Evolutionary conservation across 2,797 vertebrate genomes (phyloP).

Genomic region (Argentina silus): DNA sequence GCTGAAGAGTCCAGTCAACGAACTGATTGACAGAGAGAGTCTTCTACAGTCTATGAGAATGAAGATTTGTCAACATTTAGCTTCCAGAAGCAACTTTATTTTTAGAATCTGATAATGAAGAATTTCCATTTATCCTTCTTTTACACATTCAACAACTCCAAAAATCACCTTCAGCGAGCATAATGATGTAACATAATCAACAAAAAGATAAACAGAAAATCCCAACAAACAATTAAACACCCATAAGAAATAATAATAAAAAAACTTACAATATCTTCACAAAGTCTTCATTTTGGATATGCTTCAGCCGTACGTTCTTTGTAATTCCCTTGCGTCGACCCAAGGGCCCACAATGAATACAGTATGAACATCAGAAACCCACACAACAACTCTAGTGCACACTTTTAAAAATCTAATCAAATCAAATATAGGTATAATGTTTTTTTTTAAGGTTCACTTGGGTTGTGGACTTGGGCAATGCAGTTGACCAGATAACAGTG

Average conservation of each 20-base stretch:
- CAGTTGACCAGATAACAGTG: neutral
- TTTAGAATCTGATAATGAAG: neutral
- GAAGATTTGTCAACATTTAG: neutral
- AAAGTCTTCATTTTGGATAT: neutral
- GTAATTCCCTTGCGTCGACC: neutral
- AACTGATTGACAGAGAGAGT: no score
- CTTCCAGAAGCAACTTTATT: neutral
- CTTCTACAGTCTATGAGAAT: no score
- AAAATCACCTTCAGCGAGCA: neutral
- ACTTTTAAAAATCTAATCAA: neutral
- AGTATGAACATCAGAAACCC: neutral
- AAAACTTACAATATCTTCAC: neutral
- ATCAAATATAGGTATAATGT: slow-evolving; percentile 6
- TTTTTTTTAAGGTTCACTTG: slow-evolving; percentile 1
- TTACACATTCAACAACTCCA: neutral
- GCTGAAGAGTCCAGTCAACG: neutral
- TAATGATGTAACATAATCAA: neutral
- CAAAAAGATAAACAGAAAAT: neutral
- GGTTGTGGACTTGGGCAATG: neutral
- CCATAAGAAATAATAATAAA: neutral
- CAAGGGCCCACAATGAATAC: neutral
- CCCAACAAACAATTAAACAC: neutral
- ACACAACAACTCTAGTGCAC: neutral
- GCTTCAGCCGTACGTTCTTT: neutral
- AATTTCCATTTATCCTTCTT: neutral